Conservation (phyloP, 2,888 invertebrate genomes). For the Chrysolina americana region DNA sequence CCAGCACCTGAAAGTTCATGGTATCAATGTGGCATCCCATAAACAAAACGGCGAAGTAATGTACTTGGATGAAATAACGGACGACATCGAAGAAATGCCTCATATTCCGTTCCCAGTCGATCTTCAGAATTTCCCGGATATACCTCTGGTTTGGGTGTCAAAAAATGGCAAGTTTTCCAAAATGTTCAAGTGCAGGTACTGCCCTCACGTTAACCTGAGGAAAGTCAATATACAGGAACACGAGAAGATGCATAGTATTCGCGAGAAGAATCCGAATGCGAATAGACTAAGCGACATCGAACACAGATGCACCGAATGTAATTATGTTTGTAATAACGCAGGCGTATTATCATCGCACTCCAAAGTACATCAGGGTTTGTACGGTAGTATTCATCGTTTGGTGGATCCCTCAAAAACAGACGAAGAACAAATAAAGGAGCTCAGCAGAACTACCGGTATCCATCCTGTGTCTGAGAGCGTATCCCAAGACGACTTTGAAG, state of each 20-base stretch:
- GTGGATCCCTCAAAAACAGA: conserved; percentile 78
- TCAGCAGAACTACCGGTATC: conserved; percentile 56
- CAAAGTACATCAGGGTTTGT: conserved; percentile 81
- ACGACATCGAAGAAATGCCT: conserved; percentile 64
- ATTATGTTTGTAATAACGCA: conserved; percentile 83
- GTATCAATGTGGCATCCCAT: conserved; percentile 72
- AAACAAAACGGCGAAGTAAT: conserved; percentile 61
- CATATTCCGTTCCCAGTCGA: conserved; percentile 61
- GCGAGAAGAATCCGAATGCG: conserved; percentile 63
- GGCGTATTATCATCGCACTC: conserved; percentile 80
- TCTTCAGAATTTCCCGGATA: conserved; percentile 73
- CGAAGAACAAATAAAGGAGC: conserved; percentile 76
- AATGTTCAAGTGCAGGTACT: conserved; percentile 88
- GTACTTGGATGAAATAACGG: conserved; percentile 62
- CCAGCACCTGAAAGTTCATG: conserved; percentile 86
- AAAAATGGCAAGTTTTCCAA: conserved; percentile 81
- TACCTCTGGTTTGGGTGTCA: conserved; percentile 84
- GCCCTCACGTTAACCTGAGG: conserved; percentile 87
- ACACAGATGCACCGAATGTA: conserved; percentile 83
- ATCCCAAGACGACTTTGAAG: conserved; percentile 34
- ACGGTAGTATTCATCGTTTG: conserved; percentile 80
- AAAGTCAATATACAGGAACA: conserved; percentile 87
- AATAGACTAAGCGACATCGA: conserved; percentile 70
- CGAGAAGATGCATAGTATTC: conserved; percentile 82
- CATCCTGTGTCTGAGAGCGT: conserved; percentile 27